Percentiles rank a stretch among this genome's conserved stretches.
Evolutionary conservation across 2,888 invertebrate genomes (phyloP).

Genomic region (Pachliopta kotzebuea): DNA sequence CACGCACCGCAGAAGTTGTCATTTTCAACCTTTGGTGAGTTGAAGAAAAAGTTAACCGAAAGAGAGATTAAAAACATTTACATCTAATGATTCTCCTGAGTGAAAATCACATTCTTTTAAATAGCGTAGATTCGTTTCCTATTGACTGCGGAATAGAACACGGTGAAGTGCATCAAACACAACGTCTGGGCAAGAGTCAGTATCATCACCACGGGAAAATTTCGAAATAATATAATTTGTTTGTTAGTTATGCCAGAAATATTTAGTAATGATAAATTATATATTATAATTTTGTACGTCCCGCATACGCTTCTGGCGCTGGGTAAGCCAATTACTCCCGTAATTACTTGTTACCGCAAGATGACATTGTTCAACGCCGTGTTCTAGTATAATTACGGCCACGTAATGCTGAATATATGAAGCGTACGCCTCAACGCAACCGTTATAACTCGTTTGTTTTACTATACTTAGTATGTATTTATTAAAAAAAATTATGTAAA

Average conservation of each 20-base stretch:
- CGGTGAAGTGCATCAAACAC: no score
- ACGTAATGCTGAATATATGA: constrained; percentile 6
- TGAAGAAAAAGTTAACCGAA: no score
- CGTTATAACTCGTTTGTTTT: background rate
- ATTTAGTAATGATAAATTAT: constrained; percentile 3
- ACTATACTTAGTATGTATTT: no score
- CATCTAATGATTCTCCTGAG: no score
- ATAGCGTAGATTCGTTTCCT: no score
- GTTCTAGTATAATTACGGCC: constrained; percentile 15
- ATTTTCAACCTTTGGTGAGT: no score
- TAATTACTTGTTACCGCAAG: constrained; percentile 24
- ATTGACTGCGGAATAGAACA: no score
- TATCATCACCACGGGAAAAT: background rate
- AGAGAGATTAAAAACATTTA: no score
- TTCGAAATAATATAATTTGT: background rate
- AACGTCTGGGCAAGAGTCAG: background rate
- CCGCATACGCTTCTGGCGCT: background rate
- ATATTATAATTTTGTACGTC: background rate
- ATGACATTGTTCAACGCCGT: constrained; percentile 23
- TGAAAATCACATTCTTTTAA: no score
- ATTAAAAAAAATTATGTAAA: no score
- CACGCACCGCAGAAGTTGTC: no score
- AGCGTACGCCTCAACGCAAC: background rate
- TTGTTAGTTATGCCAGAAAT: background rate
- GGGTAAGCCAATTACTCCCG: constrained; percentile 6